These are phyloP conservation scores for Antheraea mylitta DNA, from an alignment of 1,140 invertebrate genomes.

Conservation along the genomic window DNA sequence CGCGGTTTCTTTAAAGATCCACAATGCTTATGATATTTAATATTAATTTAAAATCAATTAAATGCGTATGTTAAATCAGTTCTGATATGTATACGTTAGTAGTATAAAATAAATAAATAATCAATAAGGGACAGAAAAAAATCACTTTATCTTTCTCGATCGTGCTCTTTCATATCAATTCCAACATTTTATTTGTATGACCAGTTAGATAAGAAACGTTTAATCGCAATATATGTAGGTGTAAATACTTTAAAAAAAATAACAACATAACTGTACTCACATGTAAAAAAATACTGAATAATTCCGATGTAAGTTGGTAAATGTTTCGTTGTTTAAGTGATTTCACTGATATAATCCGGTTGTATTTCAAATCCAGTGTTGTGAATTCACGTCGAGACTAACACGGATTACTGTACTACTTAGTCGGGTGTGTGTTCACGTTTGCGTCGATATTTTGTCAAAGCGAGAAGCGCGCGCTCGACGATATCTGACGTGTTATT, in stretches of 20 bases:
- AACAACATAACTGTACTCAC: slow-evolving; percentile 23
- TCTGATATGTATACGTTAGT: no score
- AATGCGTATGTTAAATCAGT: no score
- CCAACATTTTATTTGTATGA: background rate
- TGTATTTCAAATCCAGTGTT: slow-evolving; percentile 6
- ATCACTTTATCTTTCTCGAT: background rate
- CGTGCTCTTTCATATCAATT: background rate
- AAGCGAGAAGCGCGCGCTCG: slow-evolving; percentile 52
- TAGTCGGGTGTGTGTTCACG: slow-evolving; percentile 44
- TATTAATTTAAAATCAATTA: no score
- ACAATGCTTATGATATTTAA: no score
- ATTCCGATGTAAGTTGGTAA: slow-evolving; percentile 25
- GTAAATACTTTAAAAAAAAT: slow-evolving; percentile 11
- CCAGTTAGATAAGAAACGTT: slow-evolving; percentile 14
- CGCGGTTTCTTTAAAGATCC: no score
- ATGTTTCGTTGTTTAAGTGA: slow-evolving; percentile 6
- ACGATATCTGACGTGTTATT: slow-evolving; percentile 51
- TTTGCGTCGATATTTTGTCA: slow-evolving; percentile 40
- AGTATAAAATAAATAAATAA: no score
- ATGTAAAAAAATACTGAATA: slow-evolving; percentile 23
- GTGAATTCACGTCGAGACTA: slow-evolving; percentile 13
- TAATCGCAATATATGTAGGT: slow-evolving; percentile 9
- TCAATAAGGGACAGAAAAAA: no score
- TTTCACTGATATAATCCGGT: slow-evolving; percentile 6
- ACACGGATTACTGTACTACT: slow-evolving; percentile 36